Conservation (phyloP, 2,113 vertebrate genomes). For the Illadopsis cleaveri region DNA sequence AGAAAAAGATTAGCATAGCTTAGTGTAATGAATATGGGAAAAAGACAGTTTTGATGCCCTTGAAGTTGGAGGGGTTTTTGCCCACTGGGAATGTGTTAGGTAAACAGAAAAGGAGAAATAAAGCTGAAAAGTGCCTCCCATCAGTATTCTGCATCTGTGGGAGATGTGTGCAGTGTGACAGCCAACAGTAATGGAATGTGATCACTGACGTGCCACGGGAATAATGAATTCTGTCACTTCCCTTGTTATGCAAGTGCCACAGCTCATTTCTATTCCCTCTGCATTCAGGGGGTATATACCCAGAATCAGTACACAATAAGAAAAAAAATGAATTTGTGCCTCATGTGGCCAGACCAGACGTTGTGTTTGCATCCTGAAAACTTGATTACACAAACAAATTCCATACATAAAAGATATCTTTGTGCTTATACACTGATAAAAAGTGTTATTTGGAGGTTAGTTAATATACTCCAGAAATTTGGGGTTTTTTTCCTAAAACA, state of each 20-base stretch:
- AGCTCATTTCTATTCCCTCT: background rate
- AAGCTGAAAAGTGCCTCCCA: background rate
- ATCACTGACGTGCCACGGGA: background rate
- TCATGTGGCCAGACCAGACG: background rate
- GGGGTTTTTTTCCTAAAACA: background rate
- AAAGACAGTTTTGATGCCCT: background rate
- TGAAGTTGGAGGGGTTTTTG: background rate
- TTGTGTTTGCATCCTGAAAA: background rate
- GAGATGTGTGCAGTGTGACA: background rate
- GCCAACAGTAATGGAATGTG: background rate
- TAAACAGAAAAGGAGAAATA: conserved; percentile 14
- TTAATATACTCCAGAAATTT: background rate
- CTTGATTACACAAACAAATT: background rate
- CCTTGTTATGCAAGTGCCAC: background rate
- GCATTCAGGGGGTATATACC: background rate
- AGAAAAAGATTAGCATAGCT: background rate
- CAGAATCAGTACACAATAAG: background rate
- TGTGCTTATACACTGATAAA: background rate
- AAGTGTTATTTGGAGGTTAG: background rate
- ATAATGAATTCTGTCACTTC: conserved; percentile 44
- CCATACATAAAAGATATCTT: background rate
- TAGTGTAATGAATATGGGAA: background rate
- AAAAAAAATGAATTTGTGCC: background rate
- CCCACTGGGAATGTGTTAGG: background rate
- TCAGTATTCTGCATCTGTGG: background rate